Evolutionary conservation across 2,888 invertebrate species (phyloP), one percentile per base, ranked within the genome.

Genomic region (Philopedon plagiatum): DNA sequence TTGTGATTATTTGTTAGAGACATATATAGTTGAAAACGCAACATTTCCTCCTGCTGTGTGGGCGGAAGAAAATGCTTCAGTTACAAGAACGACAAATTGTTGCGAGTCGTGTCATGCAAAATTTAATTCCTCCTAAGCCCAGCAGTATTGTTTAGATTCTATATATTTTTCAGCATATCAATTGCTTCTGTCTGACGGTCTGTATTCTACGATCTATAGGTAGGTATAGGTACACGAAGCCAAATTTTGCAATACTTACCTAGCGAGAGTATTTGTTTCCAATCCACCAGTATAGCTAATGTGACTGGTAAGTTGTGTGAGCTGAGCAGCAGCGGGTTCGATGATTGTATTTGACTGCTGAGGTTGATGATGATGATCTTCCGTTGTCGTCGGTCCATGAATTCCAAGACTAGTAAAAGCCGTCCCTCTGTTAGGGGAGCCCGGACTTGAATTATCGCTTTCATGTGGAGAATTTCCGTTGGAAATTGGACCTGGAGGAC

Each of bases 231-330:
- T n/a, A n/a, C n/a, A n/a, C n/a, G n/a, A n/a, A n/a, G n/a, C n/a
- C n/a, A n/a, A n/a, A 46, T 26, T 49, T 49, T 51, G 1, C 29
- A 26, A 21, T 15, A 69, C 76, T 70, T 64, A 76, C 76, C 67
- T 73, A 29, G 65, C 34, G 32, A 71, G 26, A 7, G 63, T 66
- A 57, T 67, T 75, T 5, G 72, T 54, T 41, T 77, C 72, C 26
- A 74, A 69, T 9, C 77, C 79, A 9, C 82, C 83, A 5, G 83
- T 80, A 64, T 84, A 85, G 71, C 82, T 84, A 56, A 85, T 85
- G 66, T 85, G 85, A 67, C 80, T 84, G 46, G 84, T 84, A 23
- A 85, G 79, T 64, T 83, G 85, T 2, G 85, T 85, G 7, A 85
- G 76, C 71, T 85, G 84, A 4, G 83, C 80, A 19, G 32, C 19